Evolutionary conservation across 2,888 invertebrate genomes (phyloP).

Genomic region (Hymenopus coronatus): DNA sequence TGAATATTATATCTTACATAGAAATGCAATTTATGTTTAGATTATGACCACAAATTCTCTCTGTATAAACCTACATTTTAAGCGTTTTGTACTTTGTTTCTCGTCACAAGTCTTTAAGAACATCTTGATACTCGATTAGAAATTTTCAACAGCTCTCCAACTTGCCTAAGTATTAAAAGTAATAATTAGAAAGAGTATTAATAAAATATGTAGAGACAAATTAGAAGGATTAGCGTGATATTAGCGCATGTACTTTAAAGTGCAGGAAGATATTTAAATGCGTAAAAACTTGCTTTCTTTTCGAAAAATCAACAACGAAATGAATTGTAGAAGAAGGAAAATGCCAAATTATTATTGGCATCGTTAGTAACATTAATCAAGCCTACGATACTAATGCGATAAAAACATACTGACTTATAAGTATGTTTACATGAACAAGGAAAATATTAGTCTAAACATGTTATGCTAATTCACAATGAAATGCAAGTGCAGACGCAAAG

Average conservation of each 20-base stretch:
- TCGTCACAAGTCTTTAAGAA: neutral
- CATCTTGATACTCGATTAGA: neutral
- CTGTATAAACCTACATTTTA: too few relatives aligned
- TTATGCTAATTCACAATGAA: too few relatives aligned
- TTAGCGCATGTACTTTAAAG: neutral
- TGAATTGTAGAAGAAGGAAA: neutral
- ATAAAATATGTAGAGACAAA: neutral
- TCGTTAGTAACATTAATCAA: neutral
- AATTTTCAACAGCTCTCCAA: neutral
- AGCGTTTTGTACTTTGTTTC: too few relatives aligned
- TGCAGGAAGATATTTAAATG: neutral
- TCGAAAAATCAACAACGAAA: neutral
- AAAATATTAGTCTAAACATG: neutral
- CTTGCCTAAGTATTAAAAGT: neutral
- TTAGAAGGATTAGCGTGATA: neutral
- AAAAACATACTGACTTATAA: neutral
- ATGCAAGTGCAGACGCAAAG: too few relatives aligned
- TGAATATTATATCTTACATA: too few relatives aligned
- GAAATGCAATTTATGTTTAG: too few relatives aligned
- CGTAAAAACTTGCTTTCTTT: neutral
- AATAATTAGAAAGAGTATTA: neutral
- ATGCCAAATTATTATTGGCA: neutral
- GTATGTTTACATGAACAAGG: neutral
- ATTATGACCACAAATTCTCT: too few relatives aligned
- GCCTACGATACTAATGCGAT: neutral